Conservation (phyloP, 35 echinoderm and acorn worm species). For the Patiria miniata region DNA sequence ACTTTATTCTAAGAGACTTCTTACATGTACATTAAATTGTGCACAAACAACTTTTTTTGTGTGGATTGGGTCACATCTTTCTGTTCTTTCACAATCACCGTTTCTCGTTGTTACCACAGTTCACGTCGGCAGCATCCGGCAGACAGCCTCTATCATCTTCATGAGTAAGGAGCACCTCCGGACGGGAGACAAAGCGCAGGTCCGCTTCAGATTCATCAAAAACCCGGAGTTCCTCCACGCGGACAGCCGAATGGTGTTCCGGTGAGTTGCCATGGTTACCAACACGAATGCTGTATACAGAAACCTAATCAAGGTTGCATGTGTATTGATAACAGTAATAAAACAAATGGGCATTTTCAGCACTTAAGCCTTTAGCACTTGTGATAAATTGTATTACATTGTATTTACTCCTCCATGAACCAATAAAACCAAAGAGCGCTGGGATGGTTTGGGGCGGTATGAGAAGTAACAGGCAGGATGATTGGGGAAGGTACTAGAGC, state of each 20-base stretch:
- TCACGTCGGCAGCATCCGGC: constrained; percentile 95
- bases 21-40: no score
- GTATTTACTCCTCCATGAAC: no score
- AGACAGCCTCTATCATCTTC: constrained; percentile 93
- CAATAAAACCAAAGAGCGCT: no score
- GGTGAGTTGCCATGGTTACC: constrained; percentile 35
- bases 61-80: no score
- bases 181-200: constrained; percentile 89
- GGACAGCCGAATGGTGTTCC: constrained; percentile 96
- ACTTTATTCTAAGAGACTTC: no score
- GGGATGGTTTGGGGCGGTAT: no score
- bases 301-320: background rate
- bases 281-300: background rate
- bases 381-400: no score
- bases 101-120: constrained; percentile 57
- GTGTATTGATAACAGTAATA: no score
- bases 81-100: no score
- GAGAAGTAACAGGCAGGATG: no score
- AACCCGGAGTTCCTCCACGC: constrained; percentile 90
- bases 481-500: no score
- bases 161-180: constrained; percentile 91
- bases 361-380: background rate
- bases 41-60: no score
- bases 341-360: background rate
- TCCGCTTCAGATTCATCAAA: constrained; percentile 97